Evolutionary conservation across 2,888 invertebrate species (phyloP), one percentile per base, ranked within the genome.

Genomic region (Dryocosmus kuriphilus): DNA sequence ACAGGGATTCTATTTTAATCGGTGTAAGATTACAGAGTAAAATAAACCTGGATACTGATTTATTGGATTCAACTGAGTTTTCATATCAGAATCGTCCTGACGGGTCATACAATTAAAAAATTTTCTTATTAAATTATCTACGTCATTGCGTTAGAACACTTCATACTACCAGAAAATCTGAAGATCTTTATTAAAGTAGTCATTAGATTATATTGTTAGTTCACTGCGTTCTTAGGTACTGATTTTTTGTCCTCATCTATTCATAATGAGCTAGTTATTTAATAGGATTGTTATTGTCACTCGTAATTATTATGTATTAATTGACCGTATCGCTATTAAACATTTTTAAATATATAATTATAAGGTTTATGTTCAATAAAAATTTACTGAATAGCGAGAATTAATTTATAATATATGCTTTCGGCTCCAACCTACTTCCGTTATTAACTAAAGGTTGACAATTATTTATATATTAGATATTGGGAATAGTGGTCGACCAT

Each of bases 1-100:
- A 41, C 55, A 9, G 27, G 71, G 63, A 41, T 73, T 19, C 60
- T 46, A 35, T 77, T 78, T 46, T 55, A 78, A 57, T 14, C 22
- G 75, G 14, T 24, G 14, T 41, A 19, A 22, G 38, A 57, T 57
- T 24, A 14, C 24, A 57, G 24, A 24, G 11, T 14, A 24, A 57
- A 57, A 14, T 11, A 14, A 57, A 51, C 51, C 11, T 24, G 14
- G 22, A 24, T 57, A 24, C 22, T 57, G 24, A 24, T 24, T 57
- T 6, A 24, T 5, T 57, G 24, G 22, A 57, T 57, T 11, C 4
- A n/a, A 51, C n/a, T 2, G 8, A n/a, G 14, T 14, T 11, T 5
- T 24, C 14, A 24, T 24, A 57, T 24, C 57, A 24, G 24, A 57
- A 57, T 14, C 24, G 14, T 24, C 11, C 5, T 14, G 24, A 7